Conservation (phyloP, 2,113 vertebrate genomes). For the Lontra canadensis region DNA sequence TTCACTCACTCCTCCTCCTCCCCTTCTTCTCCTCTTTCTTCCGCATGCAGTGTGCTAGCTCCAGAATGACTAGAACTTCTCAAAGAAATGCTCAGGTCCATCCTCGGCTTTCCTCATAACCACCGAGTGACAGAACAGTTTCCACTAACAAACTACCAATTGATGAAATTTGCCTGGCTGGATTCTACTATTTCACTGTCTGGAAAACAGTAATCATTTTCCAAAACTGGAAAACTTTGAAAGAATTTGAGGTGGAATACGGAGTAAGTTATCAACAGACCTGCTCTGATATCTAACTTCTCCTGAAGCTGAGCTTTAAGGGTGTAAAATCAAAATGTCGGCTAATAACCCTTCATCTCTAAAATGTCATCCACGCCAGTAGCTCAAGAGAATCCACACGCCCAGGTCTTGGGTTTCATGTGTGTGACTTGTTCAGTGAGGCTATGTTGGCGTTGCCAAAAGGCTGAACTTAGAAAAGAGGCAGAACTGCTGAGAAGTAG, state of each 20-base stretch:
- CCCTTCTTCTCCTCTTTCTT: background rate
- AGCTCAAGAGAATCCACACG: slow-evolving; percentile 7
- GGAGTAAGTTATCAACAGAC: background rate
- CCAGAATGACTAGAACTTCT: background rate
- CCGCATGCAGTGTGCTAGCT: background rate
- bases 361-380: background rate
- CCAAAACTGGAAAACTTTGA: background rate
- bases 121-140: background rate
- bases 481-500: background rate
- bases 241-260: background rate
- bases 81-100: background rate
- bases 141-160: background rate
- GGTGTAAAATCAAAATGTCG: background rate
- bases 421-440: background rate
- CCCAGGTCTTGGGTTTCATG: background rate
- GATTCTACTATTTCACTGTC: background rate
- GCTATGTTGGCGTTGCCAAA: background rate
- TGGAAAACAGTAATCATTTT: slow-evolving; percentile 1
- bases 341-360: background rate
- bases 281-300: background rate
- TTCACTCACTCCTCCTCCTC: background rate
- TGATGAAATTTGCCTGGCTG: background rate
- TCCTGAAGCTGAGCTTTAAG: background rate
- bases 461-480: background rate
- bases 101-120: background rate